phyloP scores from a whole-genome alignment of 2,113 vertebrate species.

The Halcyon senegalensis region DNA sequence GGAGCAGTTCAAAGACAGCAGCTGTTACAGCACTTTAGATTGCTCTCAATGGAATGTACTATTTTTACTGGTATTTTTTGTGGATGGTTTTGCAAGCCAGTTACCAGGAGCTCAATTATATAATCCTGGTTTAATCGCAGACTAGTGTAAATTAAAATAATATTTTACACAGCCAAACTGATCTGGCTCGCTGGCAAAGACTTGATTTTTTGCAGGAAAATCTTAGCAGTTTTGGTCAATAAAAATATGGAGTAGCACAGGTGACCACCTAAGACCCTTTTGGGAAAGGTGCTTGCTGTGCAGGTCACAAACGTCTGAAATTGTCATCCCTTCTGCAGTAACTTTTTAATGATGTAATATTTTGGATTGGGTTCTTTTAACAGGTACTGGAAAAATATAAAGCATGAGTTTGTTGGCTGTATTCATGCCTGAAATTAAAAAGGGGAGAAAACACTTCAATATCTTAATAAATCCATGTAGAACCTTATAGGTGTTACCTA shows the following conservation, averaged over 20 bases:
- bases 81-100: conserved; percentile 7
- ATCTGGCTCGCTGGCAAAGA: not conserved
- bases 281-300: not conserved
- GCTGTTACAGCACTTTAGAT: not conserved
- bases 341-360: not conserved
- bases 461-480: not conserved
- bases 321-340: not conserved
- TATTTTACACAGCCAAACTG: not conserved
- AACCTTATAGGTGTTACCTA: not conserved
- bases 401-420: not conserved
- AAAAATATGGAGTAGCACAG: not conserved
- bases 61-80: not conserved
- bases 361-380: not conserved
- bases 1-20: not conserved
- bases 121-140: conserved; percentile 22
- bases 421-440: not conserved
- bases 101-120: conserved; percentile 5
- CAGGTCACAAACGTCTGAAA: not conserved
- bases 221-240: not conserved
- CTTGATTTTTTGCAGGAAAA: not conserved
- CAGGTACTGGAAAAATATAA: not conserved
- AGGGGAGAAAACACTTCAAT: not conserved
- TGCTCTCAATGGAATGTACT: not conserved
- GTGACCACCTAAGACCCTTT: not conserved
- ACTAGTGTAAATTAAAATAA: not conserved